Conservation (phyloP, 2,113 vertebrate species). For the Marmota monax region DNA sequence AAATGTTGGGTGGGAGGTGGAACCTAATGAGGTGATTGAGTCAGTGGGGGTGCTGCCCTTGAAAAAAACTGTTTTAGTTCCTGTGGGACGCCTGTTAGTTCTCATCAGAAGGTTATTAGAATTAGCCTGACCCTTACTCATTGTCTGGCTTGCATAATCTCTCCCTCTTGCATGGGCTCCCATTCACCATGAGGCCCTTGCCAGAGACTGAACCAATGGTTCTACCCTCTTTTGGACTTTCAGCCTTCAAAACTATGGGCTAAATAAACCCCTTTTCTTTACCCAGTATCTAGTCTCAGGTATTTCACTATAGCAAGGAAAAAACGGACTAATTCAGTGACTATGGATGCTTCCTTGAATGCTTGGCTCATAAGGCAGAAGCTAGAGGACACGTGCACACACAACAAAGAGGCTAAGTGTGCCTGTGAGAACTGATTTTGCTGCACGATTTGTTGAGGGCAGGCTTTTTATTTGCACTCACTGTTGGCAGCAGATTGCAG, state of each 20-base stretch:
- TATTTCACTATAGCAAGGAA: background rate
- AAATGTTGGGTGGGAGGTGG: no score
- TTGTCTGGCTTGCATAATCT: background rate
- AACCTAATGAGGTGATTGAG: background rate
- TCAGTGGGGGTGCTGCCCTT: no score
- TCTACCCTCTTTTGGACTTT: background rate
- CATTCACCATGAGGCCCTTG: background rate
- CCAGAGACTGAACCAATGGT: background rate
- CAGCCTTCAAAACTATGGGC: background rate
- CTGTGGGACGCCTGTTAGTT: background rate
- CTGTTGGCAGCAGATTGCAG: background rate
- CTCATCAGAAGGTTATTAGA: background rate
- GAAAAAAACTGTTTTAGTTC: background rate
- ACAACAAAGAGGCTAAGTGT: no score
- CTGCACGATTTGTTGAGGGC: background rate
- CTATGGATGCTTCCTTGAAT: background rate
- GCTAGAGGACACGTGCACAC: background rate
- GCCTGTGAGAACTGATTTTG: background rate
- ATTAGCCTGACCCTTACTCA: background rate
- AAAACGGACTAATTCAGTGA: background rate
- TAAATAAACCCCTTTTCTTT: background rate
- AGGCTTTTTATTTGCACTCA: background rate
- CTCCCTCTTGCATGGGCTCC: no score
- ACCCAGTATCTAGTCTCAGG: no score
- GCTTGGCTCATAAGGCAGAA: background rate